These are phyloP conservation scores for Lycorma delicatula DNA, from an alignment of 1,140 invertebrate species.

Conservation along the genomic window DNA sequence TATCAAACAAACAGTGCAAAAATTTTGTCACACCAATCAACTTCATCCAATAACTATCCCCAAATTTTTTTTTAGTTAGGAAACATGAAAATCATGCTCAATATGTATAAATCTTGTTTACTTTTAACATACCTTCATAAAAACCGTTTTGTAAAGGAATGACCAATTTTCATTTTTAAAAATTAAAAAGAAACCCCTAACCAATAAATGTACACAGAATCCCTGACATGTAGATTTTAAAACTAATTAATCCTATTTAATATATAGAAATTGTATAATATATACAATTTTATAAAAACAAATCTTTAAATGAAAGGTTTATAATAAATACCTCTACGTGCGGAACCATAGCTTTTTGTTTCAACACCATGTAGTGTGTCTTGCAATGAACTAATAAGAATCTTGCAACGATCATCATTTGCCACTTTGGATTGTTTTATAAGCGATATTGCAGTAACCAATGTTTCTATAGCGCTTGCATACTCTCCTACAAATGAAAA, in stretches of 20 bases:
- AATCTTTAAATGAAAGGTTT: neutral
- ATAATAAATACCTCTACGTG: slow-evolving; percentile 42
- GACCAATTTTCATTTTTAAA: no score
- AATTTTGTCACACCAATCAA: no score
- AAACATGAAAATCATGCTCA: no score
- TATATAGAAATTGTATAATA: neutral
- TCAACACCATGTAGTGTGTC: slow-evolving; percentile 97
- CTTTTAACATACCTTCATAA: no score
- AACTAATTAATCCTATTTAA: slow-evolving; percentile 5
- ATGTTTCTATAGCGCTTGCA: slow-evolving; percentile 93
- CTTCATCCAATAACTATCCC: no score
- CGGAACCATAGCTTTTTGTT: slow-evolving; percentile 84
- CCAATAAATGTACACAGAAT: neutral
- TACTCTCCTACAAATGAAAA: slow-evolving; percentile 65
- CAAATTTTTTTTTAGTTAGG: no score
- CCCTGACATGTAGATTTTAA: neutral
- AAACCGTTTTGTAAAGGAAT: no score
- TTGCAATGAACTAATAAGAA: slow-evolving; percentile 91
- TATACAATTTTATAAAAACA: no score
- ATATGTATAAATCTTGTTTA: no score
- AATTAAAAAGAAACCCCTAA: no score
- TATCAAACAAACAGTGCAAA: no score
- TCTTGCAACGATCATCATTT: slow-evolving; percentile 96
- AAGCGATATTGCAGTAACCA: slow-evolving; percentile 95
- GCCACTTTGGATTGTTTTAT: slow-evolving; percentile 99